Evolutionary conservation across 2,113 vertebrate genomes (phyloP).

Genomic region (Kryptolebias marmoratus): DNA sequence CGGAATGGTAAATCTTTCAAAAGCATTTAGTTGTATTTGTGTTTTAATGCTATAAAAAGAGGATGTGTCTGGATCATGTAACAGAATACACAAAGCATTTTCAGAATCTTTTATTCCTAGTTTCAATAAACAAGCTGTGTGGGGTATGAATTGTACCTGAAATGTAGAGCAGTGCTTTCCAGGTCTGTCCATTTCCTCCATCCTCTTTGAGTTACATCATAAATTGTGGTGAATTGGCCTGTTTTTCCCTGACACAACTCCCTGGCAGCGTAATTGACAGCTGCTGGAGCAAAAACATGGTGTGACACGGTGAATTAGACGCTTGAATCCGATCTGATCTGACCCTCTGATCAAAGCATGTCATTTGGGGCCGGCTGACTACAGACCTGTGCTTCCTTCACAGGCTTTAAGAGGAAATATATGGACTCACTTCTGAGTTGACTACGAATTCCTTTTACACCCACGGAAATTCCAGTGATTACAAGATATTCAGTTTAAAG

Average conservation of each 20-base stretch:
- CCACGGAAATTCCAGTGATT: slow-evolving; percentile 39
- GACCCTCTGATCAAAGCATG: slow-evolving; percentile 57
- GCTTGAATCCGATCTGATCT: slow-evolving; percentile 45
- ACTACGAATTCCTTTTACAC: slow-evolving; percentile 49
- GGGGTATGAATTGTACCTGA: neutral
- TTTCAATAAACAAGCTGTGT: neutral
- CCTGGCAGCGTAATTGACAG: slow-evolving; percentile 47
- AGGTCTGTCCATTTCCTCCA: neutral
- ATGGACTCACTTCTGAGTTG: slow-evolving; percentile 20
- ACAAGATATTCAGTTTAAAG: slow-evolving; percentile 16
- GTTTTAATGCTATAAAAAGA: neutral
- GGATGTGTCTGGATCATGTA: too few species aligned
- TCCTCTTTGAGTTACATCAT: neutral
- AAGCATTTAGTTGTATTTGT: neutral
- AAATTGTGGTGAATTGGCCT: neutral
- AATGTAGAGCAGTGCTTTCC: neutral
- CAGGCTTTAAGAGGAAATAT: slow-evolving; percentile 13
- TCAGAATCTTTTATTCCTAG: neutral
- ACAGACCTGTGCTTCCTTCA: slow-evolving; percentile 29
- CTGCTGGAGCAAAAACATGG: slow-evolving; percentile 35
- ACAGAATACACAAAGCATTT: neutral
- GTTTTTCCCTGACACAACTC: slow-evolving; percentile 32
- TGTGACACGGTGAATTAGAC: slow-evolving; percentile 42
- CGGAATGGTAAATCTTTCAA: too few species aligned
- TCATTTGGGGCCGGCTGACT: slow-evolving; percentile 43